Evolutionary conservation across 2,797 vertebrate genomes (phyloP).

Genomic region (Thalassophryne amazonica): DNA sequence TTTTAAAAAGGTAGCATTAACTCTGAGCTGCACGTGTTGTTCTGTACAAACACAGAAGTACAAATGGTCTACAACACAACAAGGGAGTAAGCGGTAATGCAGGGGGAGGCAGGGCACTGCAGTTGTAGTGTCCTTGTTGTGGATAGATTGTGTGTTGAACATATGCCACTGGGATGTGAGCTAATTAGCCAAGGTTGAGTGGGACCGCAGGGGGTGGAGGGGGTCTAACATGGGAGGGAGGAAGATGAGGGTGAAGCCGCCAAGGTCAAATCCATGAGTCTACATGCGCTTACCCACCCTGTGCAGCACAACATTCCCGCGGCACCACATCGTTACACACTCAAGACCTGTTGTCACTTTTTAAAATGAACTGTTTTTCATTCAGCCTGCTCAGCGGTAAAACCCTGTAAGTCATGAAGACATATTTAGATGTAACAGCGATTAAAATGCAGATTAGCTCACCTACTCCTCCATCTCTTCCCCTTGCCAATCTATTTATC

Average conservation of each 20-base stretch:
- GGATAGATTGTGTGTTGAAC: slow-evolving; percentile 62
- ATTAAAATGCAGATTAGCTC: slow-evolving; percentile 50
- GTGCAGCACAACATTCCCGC: slow-evolving; percentile 14
- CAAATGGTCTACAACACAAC: slow-evolving; percentile 2
- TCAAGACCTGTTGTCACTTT: too few relatives aligned
- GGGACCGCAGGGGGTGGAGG: slow-evolving; percentile 26
- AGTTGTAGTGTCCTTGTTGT: slow-evolving; percentile 68
- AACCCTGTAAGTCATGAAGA: slow-evolving; percentile 11
- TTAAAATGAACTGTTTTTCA: too few relatives aligned
- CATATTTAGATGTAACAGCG: neutral
- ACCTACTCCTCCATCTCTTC: slow-evolving; percentile 1
- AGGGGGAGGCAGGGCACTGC: slow-evolving; percentile 45
- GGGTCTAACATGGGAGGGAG: slow-evolving; percentile 17
- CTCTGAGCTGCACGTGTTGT: neutral
- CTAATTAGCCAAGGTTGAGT: slow-evolving; percentile 75
- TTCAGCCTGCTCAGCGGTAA: neutral
- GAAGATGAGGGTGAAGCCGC: slow-evolving; percentile 23
- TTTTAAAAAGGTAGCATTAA: too few relatives aligned
- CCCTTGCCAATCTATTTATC: slow-evolving; percentile 37
- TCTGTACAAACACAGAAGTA: neutral
- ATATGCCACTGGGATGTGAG: slow-evolving; percentile 64
- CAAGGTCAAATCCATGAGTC: slow-evolving; percentile 66
- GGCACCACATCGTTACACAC: slow-evolving; percentile 11
- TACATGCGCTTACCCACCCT: slow-evolving; percentile 39
- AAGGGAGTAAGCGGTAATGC: slow-evolving; percentile 6